Evolutionary conservation across 2,797 vertebrate genomes (phyloP).

Genomic region (Vultur gryphus): DNA sequence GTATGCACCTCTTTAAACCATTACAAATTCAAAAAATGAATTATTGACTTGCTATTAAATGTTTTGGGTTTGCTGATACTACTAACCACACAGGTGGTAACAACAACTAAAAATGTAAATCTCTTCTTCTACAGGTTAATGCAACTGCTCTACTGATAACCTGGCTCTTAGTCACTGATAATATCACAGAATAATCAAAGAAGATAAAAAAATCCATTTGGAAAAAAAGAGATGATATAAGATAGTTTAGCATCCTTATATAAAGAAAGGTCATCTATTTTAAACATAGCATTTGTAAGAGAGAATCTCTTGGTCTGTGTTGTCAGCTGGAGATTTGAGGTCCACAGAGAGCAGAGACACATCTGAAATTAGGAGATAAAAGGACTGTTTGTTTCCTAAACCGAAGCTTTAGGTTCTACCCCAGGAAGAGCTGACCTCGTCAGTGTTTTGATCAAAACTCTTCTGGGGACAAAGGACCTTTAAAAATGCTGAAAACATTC

Average conservation of each 20-base stretch:
- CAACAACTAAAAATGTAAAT: constrained; percentile 37
- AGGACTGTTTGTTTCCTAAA: constrained; percentile 72
- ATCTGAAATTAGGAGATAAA: constrained; percentile 75
- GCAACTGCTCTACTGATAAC: constrained; percentile 65
- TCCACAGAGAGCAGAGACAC: constrained; percentile 50
- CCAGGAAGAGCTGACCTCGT: constrained; percentile 76
- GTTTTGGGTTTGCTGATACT: background rate
- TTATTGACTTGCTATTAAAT: background rate
- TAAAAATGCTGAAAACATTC: constrained; percentile 39
- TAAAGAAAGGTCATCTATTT: constrained; percentile 72
- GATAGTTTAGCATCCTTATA: constrained; percentile 26
- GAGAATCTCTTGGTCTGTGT: constrained; percentile 64
- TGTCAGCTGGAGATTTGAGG: constrained; percentile 66
- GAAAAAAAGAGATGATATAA: constrained; percentile 11
- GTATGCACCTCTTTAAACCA: background rate
- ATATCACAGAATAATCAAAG: constrained; percentile 60
- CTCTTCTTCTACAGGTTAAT: constrained; percentile 16
- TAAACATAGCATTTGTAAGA: constrained; percentile 63
- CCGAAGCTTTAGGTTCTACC: constrained; percentile 57
- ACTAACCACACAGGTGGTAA: constrained; percentile 19
- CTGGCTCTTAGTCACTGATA: constrained; percentile 67
- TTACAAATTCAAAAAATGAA: background rate
- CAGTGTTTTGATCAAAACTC: constrained; percentile 76
- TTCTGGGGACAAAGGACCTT: constrained; percentile 55
- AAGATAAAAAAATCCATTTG: constrained; percentile 50